Conservation (phyloP, 2,888 invertebrate genomes). For the Drosophila silvestris region DNA sequence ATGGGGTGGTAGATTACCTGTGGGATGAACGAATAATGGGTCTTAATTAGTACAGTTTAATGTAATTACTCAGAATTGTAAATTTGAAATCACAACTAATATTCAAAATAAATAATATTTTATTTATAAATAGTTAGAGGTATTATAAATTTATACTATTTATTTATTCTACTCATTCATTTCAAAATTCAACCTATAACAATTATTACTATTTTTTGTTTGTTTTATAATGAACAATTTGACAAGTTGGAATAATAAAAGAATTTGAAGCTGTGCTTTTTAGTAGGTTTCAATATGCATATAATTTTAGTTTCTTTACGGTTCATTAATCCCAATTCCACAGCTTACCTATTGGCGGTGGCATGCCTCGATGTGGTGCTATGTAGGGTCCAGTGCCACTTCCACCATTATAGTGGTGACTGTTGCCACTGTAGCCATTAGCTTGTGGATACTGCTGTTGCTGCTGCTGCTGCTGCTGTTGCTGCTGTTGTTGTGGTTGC, state of each 20-base stretch:
- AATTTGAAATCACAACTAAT: neutral
- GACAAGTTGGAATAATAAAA: too few species aligned
- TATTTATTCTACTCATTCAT: neutral
- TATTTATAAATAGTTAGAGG: neutral
- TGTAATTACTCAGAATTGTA: neutral
- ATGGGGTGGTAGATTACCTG: slow-evolving; percentile 84
- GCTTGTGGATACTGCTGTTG: slow-evolving; percentile 82
- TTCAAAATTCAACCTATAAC: neutral
- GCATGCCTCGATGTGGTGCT: slow-evolving; percentile 84
- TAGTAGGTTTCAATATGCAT: neutral
- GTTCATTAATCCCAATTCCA: neutral
- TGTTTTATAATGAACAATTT: neutral
- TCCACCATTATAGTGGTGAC: slow-evolving; percentile 84
- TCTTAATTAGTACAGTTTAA: neutral
- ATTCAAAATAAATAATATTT: neutral
- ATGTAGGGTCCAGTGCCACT: slow-evolving; percentile 84
- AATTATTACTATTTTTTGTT: neutral
- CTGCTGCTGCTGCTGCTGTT: slow-evolving; percentile 68
- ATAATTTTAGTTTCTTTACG: neutral
- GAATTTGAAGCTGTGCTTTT: neutral
- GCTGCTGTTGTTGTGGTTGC: slow-evolving; percentile 41
- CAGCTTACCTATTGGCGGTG: slow-evolving; percentile 83
- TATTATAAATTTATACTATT: neutral
- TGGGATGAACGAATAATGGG: neutral
- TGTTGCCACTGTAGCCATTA: slow-evolving; percentile 82